These are phyloP conservation scores for Telmatochromis sp. DNA, from an alignment of 2,113 vertebrate species.

Conservation along the genomic window DNA sequence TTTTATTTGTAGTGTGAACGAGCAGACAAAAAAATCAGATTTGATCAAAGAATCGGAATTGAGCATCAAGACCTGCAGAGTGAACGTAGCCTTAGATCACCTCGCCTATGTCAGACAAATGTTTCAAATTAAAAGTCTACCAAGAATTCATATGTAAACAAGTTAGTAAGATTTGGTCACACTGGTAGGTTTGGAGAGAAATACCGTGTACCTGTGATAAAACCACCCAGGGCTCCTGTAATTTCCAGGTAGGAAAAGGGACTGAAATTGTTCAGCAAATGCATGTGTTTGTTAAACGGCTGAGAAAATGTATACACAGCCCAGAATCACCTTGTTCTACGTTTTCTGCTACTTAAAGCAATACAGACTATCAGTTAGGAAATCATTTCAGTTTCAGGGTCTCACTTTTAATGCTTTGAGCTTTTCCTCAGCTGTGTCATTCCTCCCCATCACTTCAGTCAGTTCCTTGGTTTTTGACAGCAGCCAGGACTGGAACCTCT, in stretches of 20 bases:
- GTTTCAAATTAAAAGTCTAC: neutral
- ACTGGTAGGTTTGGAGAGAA: neutral
- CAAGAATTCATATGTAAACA: neutral
- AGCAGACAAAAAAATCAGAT: fast-evolving
- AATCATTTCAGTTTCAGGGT: neutral
- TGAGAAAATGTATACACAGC: neutral
- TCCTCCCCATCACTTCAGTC: constrained; percentile 62
- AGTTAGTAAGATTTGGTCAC: neutral
- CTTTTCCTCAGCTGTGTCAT: constrained; percentile 54
- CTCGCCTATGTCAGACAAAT: neutral
- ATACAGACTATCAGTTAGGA: neutral
- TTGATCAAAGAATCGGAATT: too few relatives aligned
- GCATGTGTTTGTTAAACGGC: neutral
- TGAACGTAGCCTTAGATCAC: too few relatives aligned
- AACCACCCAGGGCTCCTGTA: neutral
- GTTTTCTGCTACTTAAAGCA: neutral
- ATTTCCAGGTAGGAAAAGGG: neutral
- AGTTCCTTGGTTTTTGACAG: constrained; percentile 73
- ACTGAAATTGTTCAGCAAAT: neutral
- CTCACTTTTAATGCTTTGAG: constrained; percentile 78
- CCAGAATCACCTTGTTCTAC: neutral
- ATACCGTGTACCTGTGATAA: neutral
- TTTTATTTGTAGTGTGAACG: too few relatives aligned
- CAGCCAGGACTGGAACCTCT: constrained; percentile 82
- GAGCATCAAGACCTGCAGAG: fast-evolving